These are phyloP conservation scores for Oncorhynchus tshawytscha DNA, from an alignment of 2,113 vertebrate species.

Conservation along the genomic window DNA sequence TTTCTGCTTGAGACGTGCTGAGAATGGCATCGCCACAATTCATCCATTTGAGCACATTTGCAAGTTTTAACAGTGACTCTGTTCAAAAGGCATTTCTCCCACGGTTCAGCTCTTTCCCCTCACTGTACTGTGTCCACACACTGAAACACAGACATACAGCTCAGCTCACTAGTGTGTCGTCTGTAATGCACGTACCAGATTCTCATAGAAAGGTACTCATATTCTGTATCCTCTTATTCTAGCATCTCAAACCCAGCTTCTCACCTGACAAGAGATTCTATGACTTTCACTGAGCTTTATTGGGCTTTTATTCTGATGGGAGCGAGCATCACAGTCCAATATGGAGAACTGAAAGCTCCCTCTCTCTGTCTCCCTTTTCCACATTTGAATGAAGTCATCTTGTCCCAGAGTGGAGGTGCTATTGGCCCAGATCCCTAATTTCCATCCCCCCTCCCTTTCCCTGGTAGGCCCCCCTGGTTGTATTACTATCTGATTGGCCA, in stretches of 20 bases:
- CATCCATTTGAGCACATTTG: background rate
- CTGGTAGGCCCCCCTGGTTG: slow-evolving; percentile 14
- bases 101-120: background rate
- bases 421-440: slow-evolving; percentile 1
- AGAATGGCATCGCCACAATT: background rate
- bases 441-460: no score
- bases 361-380: background rate
- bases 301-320: background rate
- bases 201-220: no score
- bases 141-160: no score
- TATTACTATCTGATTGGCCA: slow-evolving; percentile 25
- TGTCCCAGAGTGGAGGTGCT: slow-evolving; percentile 21
- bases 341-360: slow-evolving; percentile 11
- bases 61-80: background rate
- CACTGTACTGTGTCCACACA: no score
- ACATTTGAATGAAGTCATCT: slow-evolving; percentile 38
- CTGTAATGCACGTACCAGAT: no score
- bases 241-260: no score
- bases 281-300: no score
- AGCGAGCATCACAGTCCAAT: background rate
- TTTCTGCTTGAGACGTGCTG: background rate
- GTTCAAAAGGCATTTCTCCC: background rate
- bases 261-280: no score
- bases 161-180: no score
- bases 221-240: no score